These are phyloP conservation scores for Rhadina sibilatrix DNA, from an alignment of 2,113 vertebrate species.

Conservation along the genomic window DNA sequence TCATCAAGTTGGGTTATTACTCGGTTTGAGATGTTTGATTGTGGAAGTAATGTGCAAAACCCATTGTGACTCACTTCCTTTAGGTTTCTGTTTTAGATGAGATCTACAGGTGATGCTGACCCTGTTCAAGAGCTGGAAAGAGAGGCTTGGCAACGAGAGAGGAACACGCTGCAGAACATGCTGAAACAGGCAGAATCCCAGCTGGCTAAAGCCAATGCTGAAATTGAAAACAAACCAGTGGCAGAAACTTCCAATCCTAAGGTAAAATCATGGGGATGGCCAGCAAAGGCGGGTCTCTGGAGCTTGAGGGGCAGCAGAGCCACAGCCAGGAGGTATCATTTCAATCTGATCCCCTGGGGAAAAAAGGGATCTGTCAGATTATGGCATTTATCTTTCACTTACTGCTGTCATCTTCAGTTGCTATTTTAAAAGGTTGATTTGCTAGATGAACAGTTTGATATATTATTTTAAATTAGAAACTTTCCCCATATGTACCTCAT, in stretches of 20 bases:
- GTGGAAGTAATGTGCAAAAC: not conserved
- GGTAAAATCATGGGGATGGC: slow-evolving; percentile 58
- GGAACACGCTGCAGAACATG: slow-evolving; percentile 11
- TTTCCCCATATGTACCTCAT: not conserved
- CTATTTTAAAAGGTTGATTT: not conserved
- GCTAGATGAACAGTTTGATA: not conserved
- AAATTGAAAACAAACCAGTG: slow-evolving; percentile 74
- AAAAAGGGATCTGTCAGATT: not conserved
- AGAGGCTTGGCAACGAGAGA: slow-evolving; percentile 67
- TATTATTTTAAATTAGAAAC: not conserved
- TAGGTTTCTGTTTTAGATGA: slow-evolving; percentile 8
- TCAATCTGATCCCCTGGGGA: too few species aligned
- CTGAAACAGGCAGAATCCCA: slow-evolving; percentile 68
- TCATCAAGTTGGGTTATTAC: not conserved
- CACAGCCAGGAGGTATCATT: rapidly evolving
- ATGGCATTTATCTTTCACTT: not conserved
- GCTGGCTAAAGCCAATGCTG: slow-evolving; percentile 42
- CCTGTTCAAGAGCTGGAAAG: slow-evolving; percentile 60
- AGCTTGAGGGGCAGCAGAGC: not conserved
- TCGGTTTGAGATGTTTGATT: not conserved
- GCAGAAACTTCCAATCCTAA: slow-evolving; percentile 68
- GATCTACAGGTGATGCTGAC: not conserved
- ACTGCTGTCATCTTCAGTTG: not conserved
- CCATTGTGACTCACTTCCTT: not conserved
- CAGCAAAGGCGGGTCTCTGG: not conserved